Base-by-base conservation (phyloP, 1,140 invertebrate species). In the Macrosteles quadrilineatus region DNA sequence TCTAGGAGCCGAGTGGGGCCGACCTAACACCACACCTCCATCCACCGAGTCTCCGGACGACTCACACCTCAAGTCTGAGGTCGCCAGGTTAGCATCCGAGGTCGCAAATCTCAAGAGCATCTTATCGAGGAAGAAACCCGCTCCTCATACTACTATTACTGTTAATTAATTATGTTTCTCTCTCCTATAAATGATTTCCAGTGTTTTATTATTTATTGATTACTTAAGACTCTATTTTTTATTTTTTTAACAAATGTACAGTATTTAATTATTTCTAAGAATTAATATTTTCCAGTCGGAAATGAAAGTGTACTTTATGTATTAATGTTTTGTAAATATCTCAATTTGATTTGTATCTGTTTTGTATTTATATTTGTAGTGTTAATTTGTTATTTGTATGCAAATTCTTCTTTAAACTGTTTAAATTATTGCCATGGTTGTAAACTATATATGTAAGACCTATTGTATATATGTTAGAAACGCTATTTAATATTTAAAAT, bases 51-150 rank as follows among this genome's bases (percentile, higher is more conserved):
- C 73, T 43, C 43, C 65, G 36, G 75, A 76, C 29, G 87, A 86
- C 73, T 79, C 77, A 23, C 89, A 92, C 76, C 85, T 98, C 0
- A 91, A 95, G 76, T 90, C 88, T 0, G 91, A 97, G 80, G 82
- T 98, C 73, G 91, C 94, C 66, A 85, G 92, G 68, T 85, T 98
- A 2, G 94, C 95, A 11, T 92, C 91, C 0, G 96, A 98, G 80
- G 94, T 98, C 45, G 94, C 93, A n/a, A 90, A 88, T 71, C 86
- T 98, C 0, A 93, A 95, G 73, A 83, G 82, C 70, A 79, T 87
- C 67, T 74, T 87, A 14, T 75, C 75, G 19, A 72, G 74, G 47
- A 77, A 77, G 55, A 73, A 73, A 55, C 53, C 21, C 14, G 12
- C 53, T 12, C 21, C 53, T 23, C 53, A 57, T 12, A 2, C 53